These are phyloP conservation scores for Drosophila sp. DNA, from an alignment of 1,140 invertebrate species.

Conservation along the genomic window DNA sequence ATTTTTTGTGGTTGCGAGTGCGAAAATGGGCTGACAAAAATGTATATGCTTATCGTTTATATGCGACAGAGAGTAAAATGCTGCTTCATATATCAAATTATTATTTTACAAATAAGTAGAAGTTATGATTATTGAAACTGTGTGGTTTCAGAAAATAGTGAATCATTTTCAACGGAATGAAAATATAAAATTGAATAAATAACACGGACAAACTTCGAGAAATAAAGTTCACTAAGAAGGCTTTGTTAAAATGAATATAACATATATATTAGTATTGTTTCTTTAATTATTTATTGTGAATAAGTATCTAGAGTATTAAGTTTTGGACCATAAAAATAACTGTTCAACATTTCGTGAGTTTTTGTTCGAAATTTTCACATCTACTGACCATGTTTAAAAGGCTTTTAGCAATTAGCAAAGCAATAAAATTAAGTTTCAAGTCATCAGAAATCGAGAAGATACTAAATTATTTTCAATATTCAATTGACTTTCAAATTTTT, in stretches of 20 bases:
- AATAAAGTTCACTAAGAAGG: too few relatives aligned
- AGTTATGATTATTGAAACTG: constrained; percentile 23
- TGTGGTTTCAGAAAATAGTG: neutral
- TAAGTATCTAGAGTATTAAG: too few relatives aligned
- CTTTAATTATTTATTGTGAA: too few relatives aligned
- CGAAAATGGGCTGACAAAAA: constrained; percentile 51
- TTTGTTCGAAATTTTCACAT: too few relatives aligned
- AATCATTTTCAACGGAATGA: neutral
- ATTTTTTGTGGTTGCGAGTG: constrained; percentile 18
- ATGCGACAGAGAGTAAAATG: constrained; percentile 9
- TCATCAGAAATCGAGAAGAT: too few relatives aligned
- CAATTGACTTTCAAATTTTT: too few relatives aligned
- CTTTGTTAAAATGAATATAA: too few relatives aligned
- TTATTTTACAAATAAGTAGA: constrained; percentile 20
- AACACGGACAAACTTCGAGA: too few relatives aligned
- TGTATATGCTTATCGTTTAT: constrained; percentile 39
- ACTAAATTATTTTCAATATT: neutral
- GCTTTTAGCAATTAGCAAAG: neutral
- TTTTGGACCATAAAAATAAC: too few relatives aligned
- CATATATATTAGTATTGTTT: too few relatives aligned
- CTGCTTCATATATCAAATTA: constrained; percentile 26
- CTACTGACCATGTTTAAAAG: too few relatives aligned
- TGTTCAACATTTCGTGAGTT: too few relatives aligned
- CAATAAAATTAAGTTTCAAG: neutral
- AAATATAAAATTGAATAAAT: neutral